Conservation (phyloP, 2,113 vertebrate species). For the Cyanoramphus novaezelandiae region DNA sequence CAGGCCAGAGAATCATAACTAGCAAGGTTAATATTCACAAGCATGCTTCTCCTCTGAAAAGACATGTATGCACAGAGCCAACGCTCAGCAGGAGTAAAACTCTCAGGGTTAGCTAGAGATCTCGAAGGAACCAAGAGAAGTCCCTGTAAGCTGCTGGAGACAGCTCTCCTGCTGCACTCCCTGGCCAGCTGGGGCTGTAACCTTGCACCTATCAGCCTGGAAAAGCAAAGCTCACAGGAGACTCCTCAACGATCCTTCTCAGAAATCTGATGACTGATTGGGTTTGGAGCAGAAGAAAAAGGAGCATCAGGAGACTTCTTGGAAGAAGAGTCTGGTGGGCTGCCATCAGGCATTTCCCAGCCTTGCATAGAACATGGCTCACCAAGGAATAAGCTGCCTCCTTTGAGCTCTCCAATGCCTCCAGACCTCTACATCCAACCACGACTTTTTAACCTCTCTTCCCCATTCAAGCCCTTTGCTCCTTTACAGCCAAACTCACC, state of each 20-base stretch:
- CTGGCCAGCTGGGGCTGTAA: neutral
- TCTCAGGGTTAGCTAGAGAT: neutral
- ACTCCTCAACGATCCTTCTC: neutral
- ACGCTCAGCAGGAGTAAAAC: neutral
- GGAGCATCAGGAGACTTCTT: neutral
- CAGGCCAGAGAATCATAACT: neutral
- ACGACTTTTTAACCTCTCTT: neutral
- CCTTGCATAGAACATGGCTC: neutral
- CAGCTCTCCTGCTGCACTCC: neutral
- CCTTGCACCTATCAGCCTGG: neutral
- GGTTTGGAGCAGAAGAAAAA: neutral
- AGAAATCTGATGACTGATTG: neutral
- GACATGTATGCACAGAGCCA: neutral
- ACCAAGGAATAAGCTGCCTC: neutral
- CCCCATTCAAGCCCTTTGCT: neutral
- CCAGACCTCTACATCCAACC: neutral
- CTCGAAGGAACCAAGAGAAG: neutral
- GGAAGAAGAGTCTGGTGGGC: neutral
- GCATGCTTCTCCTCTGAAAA: neutral
- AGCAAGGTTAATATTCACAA: neutral
- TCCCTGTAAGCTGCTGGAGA: neutral
- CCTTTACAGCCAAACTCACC: neutral
- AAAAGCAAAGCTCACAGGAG: neutral
- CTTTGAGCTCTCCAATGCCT: neutral
- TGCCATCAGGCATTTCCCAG: neutral